A percentile compares a stretch with the other conserved stretches of the same genome.
Conservation (phyloP, 2,888 invertebrate genomes). For the Zelleria hepariella region DNA sequence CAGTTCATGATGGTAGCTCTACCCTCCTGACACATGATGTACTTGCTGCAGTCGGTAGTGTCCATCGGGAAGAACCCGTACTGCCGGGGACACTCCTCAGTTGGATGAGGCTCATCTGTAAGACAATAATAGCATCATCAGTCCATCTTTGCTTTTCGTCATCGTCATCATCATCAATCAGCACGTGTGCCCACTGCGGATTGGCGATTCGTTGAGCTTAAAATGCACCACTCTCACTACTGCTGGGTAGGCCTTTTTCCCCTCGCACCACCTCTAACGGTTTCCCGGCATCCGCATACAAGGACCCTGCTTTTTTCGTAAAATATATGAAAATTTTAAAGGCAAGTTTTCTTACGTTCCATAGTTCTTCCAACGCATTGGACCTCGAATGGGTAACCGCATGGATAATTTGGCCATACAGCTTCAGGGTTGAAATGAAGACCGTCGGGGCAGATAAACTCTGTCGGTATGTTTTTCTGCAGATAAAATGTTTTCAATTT, state of each 20-base stretch:
- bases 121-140: too few relatives aligned
- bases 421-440: conserved; percentile 78
- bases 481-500: conserved; percentile 9
- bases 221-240: conserved; percentile 17
- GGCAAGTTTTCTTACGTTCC: conserved; percentile 67
- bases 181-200: too few relatives aligned
- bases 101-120: conserved; percentile 11
- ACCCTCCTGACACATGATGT: conserved; percentile 40
- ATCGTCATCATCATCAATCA: too few relatives aligned
- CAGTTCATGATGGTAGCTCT: conserved; percentile 37
- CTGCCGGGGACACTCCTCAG: conserved; percentile 22
- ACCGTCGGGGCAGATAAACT: conserved; percentile 81
- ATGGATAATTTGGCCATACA: conserved; percentile 75
- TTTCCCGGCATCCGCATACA: too few relatives aligned
- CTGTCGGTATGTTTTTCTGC: conserved; percentile 71
- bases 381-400: conserved; percentile 83
- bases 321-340: too few relatives aligned
- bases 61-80: conserved; percentile 32
- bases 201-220: too few relatives aligned
- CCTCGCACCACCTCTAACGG: too few relatives aligned
- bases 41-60: conserved; percentile 36
- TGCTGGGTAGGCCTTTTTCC: too few relatives aligned
- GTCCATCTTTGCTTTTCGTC: too few relatives aligned
- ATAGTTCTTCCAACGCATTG: conserved; percentile 74
- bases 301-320: too few relatives aligned